Conservation (phyloP, 2,797 vertebrate species). For the Myripristis murdjan region DNA sequence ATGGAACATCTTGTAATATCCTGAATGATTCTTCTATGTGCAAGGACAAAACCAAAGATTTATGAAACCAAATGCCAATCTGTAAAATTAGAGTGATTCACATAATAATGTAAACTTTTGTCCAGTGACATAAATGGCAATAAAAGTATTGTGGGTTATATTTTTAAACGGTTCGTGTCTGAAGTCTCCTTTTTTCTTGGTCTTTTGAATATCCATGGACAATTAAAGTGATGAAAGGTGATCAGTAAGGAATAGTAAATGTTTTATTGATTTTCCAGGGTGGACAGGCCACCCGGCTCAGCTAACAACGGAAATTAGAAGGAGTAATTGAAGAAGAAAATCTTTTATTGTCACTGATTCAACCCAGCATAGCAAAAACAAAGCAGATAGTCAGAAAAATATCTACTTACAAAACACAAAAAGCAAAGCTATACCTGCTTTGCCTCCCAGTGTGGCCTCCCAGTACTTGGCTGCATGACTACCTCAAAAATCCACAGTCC, state of each 20-base stretch:
- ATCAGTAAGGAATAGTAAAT: constrained; percentile 38
- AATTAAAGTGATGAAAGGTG: constrained; percentile 32
- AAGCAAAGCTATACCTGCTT: constrained; percentile 77
- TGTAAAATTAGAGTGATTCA: constrained; percentile 74
- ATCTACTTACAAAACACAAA: constrained; percentile 82
- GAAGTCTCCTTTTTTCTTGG: constrained; percentile 31
- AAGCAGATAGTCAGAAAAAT: constrained; percentile 81
- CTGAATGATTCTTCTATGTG: constrained; percentile 55
- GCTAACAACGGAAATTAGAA: constrained; percentile 50
- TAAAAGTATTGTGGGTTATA: constrained; percentile 96
- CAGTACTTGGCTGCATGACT: constrained; percentile 61
- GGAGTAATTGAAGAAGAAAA: constrained; percentile 62
- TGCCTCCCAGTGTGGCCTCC: constrained; percentile 24
- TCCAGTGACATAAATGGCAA: constrained; percentile 88
- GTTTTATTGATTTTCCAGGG: constrained; percentile 67
- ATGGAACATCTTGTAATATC: constrained; percentile 44
- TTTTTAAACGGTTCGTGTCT: constrained; percentile 81
- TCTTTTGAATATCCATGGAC: background rate
- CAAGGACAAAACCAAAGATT: constrained; percentile 74
- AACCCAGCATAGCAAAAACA: constrained; percentile 74
- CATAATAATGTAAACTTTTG: constrained; percentile 83
- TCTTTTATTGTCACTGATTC: constrained; percentile 73
- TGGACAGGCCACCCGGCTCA: constrained; percentile 39
- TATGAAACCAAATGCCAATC: constrained; percentile 61
- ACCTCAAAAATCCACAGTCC: constrained; percentile 64